phyloP scores from a whole-genome alignment of 2,888 invertebrate genomes.

The Drosophila hamatofila region DNA sequence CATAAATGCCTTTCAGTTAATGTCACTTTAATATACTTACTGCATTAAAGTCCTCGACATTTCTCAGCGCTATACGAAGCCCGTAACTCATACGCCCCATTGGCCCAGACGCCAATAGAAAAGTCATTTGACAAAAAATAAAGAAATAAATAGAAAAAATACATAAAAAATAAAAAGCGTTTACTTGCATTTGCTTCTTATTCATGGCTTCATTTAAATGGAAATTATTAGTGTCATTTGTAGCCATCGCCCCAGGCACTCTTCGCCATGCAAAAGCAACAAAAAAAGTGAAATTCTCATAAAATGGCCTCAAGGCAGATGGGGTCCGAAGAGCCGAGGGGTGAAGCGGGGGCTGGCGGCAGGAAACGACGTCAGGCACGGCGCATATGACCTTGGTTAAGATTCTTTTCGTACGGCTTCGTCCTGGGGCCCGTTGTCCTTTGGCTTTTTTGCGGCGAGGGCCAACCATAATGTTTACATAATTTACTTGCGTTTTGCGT shows the following conservation, averaged over 20 bases:
- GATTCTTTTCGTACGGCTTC: constrained; percentile 36
- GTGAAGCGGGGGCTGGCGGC: not conserved
- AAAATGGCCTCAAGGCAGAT: constrained; percentile 58
- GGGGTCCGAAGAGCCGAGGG: not conserved
- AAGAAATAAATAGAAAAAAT: constrained; percentile 18
- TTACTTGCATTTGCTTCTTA: constrained; percentile 66
- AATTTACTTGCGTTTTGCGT: constrained; percentile 74
- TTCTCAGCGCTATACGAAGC: not conserved
- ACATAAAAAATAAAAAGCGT: constrained; percentile 31
- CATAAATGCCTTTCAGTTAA: too few species aligned
- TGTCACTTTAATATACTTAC: not conserved
- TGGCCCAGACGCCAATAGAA: constrained; percentile 30
- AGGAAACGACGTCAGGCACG: constrained; percentile 35
- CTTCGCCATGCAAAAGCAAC: constrained; percentile 2
- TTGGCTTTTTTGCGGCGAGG: constrained; percentile 42
- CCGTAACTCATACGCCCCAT: constrained; percentile 4
- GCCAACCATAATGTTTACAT: constrained; percentile 76
- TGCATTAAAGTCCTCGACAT: not conserved
- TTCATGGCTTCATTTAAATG: constrained; percentile 76
- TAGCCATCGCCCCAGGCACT: constrained; percentile 45
- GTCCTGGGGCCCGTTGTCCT: constrained; percentile 28
- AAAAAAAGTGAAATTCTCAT: constrained; percentile 66
- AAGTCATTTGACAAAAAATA: constrained; percentile 24
- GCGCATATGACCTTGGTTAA: constrained; percentile 66
- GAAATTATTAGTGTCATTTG: constrained; percentile 80